Percentiles rank a stretch among this genome's conserved stretches.
Evolutionary conservation across 2,113 vertebrate genomes (phyloP).

Genomic region (Thunnus thynnus): DNA sequence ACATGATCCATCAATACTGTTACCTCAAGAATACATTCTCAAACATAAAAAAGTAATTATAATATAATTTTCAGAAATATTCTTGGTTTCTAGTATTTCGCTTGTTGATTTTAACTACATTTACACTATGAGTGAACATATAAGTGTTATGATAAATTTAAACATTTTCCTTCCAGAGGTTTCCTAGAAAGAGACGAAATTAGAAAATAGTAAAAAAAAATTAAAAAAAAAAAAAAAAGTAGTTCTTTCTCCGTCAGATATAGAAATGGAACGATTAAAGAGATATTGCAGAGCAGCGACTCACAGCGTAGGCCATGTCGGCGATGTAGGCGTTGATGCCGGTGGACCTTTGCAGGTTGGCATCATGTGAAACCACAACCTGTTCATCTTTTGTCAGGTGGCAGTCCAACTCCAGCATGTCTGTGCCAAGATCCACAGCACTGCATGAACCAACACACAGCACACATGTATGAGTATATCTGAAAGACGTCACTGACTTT

Average conservation of each 20-base stretch:
- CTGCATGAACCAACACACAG: conserved; percentile 77
- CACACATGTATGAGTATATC: background rate
- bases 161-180: too few relatives aligned
- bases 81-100: too few relatives aligned
- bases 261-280: background rate
- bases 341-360: conserved; percentile 91
- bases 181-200: too few relatives aligned
- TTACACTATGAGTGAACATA: too few relatives aligned
- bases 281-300: conserved; percentile 64
- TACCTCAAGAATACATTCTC: background rate
- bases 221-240: too few relatives aligned
- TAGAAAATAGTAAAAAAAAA: too few relatives aligned
- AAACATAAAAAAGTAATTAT: too few relatives aligned
- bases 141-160: too few relatives aligned
- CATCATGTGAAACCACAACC: conserved; percentile 96
- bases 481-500: background rate
- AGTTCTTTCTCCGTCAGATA: background rate
- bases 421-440: conserved; percentile 93
- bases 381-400: conserved; percentile 96
- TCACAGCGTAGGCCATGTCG: conserved; percentile 91
- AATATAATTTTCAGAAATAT: background rate
- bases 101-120: too few relatives aligned
- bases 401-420: conserved; percentile 98
- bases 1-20: conserved; percentile 19
- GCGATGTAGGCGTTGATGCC: conserved; percentile 90